A percentile compares a stretch with the other conserved stretches of the same genome.
phyloP scores from a whole-genome alignment of 2,888 invertebrate genomes.

The Limulus polyphemus region DNA sequence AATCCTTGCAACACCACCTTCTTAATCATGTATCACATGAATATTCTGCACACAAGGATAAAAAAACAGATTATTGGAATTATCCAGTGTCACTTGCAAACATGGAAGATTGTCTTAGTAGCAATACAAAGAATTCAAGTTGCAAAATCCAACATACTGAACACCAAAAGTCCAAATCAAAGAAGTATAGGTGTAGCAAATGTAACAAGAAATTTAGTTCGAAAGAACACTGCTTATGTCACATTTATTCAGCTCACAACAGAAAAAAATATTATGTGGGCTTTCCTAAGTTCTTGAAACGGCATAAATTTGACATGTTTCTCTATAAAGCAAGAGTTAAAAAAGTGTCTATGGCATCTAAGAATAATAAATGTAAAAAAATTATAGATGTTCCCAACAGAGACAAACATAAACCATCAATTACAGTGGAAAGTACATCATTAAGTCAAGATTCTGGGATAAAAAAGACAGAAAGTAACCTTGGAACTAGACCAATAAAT shows the following conservation, averaged over 20 bases:
- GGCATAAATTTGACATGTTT: too few relatives aligned
- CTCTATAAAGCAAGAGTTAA: constrained; percentile 35
- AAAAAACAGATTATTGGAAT: constrained; percentile 1
- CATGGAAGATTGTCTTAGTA: too few relatives aligned
- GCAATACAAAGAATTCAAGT: too few relatives aligned
- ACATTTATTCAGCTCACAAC: constrained; percentile 33
- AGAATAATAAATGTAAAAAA: constrained; percentile 18
- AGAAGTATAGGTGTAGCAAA: constrained; percentile 32
- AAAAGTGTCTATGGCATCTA: constrained; percentile 32
- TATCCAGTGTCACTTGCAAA: neutral
- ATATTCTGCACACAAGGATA: neutral
- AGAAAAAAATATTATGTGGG: constrained; percentile 18
- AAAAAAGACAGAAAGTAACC: constrained; percentile 16
- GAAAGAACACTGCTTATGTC: constrained; percentile 32
- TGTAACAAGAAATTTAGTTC: constrained; percentile 33
- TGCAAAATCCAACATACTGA: neutral
- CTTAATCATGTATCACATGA: constrained; percentile 25
- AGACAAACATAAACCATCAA: constrained; percentile 39
- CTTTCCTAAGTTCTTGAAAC: constrained; percentile 18
- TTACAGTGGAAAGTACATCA: constrained; percentile 33
- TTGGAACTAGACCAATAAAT: constrained; percentile 13
- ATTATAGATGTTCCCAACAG: constrained; percentile 39
- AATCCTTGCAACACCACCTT: constrained; percentile 33
- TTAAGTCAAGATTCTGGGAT: neutral
- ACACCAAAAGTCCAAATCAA: constrained; percentile 15